Conservation (phyloP, 2,113 vertebrate species). For the Capra hircus region DNA sequence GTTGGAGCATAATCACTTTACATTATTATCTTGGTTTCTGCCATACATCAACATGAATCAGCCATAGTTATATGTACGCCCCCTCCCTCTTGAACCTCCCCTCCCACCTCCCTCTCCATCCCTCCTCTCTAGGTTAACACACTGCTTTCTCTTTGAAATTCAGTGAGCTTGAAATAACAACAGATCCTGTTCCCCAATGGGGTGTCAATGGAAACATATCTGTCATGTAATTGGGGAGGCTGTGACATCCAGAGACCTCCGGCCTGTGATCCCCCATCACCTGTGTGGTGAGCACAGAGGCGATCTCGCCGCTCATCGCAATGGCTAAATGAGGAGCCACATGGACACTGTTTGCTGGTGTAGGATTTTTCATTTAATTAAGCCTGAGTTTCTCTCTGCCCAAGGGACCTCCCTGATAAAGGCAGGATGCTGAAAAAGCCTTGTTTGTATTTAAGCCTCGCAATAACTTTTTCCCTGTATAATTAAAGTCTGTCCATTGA, state of each 20-base stretch:
- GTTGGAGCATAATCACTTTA: neutral
- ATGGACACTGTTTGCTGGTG: neutral
- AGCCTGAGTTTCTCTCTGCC: slow-evolving; percentile 17
- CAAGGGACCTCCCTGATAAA: slow-evolving; percentile 9
- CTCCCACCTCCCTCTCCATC: neutral
- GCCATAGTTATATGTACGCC: neutral
- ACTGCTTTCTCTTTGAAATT: slow-evolving; percentile 26
- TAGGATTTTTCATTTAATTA: slow-evolving; percentile 57
- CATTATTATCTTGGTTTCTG: neutral
- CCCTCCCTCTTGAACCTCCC: neutral
- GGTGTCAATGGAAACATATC: neutral
- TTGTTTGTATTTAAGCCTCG: slow-evolving; percentile 27
- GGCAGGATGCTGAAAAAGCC: neutral
- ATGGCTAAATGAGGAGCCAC: neutral
- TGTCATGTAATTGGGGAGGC: slow-evolving; percentile 44
- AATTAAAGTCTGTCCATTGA: slow-evolving; percentile 44
- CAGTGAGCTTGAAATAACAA: neutral
- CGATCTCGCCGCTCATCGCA: neutral
- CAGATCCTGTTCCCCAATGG: neutral
- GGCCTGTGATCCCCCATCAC: neutral
- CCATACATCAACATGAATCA: neutral
- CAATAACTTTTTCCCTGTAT: slow-evolving; percentile 24
- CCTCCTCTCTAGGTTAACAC: neutral
- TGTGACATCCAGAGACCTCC: neutral
- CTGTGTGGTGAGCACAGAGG: neutral